These are phyloP conservation scores for Urocyon cinereoargenteus DNA, from an alignment of 2,797 vertebrate species.

Conservation along the genomic window DNA sequence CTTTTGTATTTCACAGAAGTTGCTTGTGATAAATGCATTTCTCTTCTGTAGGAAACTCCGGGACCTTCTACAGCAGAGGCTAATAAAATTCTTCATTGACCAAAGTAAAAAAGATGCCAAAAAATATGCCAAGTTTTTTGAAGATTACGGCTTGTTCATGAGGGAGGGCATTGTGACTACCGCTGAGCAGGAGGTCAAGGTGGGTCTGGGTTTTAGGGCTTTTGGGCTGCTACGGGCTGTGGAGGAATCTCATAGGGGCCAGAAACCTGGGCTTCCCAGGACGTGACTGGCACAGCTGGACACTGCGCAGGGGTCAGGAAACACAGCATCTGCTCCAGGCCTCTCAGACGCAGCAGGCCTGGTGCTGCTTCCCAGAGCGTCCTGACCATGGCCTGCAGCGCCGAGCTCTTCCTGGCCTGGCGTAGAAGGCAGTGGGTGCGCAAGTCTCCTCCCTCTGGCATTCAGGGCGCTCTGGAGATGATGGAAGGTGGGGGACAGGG, in stretches of 20 bases:
- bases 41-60: conserved; percentile 92
- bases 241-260: not conserved
- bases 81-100: conserved; percentile 97
- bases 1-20: not conserved
- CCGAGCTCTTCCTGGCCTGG: not conserved
- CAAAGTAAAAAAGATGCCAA: conserved; percentile 97
- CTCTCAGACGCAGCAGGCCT: not conserved
- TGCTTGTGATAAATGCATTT: not conserved
- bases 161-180: conserved; percentile 97
- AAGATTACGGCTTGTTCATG: conserved; percentile 97
- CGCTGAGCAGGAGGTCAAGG: conserved; percentile 96
- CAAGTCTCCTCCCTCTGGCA: not conserved
- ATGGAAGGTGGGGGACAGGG: not conserved
- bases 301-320: too few species aligned
- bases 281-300: rapidly evolving
- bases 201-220: conserved; percentile 66
- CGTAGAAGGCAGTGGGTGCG: not conserved
- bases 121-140: conserved; percentile 96
- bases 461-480: not conserved
- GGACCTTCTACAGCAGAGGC: conserved; percentile 94
- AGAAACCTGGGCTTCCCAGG: not conserved
- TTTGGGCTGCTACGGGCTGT: not conserved
- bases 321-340: not conserved
- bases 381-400: rapidly evolving
- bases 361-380: rapidly evolving